These are phyloP conservation scores for Brachypterus glaber DNA, from an alignment of 2,888 invertebrate species.

Conservation along the genomic window DNA sequence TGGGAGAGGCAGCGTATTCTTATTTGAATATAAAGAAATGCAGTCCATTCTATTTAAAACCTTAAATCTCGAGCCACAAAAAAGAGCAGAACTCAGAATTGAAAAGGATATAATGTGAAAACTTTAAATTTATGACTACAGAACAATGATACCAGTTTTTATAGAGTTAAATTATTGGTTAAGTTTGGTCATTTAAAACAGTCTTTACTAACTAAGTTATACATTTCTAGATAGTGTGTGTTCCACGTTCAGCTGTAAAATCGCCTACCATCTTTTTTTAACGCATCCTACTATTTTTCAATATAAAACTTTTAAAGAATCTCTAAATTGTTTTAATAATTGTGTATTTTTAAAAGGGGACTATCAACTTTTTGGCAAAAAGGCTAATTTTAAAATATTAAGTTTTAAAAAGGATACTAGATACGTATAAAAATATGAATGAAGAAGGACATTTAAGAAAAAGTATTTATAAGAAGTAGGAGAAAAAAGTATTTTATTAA, in stretches of 20 bases:
- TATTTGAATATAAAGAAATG: conserved; percentile 42
- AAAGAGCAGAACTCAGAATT: conserved; percentile 35
- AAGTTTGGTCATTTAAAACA: conserved; percentile 39
- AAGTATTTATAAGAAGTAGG: too few species aligned
- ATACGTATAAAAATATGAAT: too few species aligned
- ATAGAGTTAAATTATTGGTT: conserved; percentile 43
- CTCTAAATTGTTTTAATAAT: too few species aligned
- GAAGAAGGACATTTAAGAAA: too few species aligned
- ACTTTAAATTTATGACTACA: conserved; percentile 42
- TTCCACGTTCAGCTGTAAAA: conserved; percentile 21
- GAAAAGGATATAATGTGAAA: conserved; percentile 43
- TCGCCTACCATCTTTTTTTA: conserved; percentile 26
- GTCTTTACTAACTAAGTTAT: conserved; percentile 37
- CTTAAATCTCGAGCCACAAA: conserved; percentile 35
- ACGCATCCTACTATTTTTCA: conserved; percentile 16
- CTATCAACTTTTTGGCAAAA: too few species aligned
- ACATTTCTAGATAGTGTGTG: conserved; percentile 29
- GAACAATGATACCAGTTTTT: conserved; percentile 44
- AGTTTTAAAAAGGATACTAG: too few species aligned
- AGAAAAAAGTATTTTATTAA: too few species aligned
- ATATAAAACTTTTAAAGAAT: too few species aligned
- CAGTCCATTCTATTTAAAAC: conserved; percentile 38
- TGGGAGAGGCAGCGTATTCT: conserved; percentile 24
- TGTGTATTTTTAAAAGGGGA: too few species aligned
- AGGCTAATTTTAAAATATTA: too few species aligned